Evolutionary conservation across 2,888 invertebrate genomes (phyloP).

Genomic region (Beris chalybata): DNA sequence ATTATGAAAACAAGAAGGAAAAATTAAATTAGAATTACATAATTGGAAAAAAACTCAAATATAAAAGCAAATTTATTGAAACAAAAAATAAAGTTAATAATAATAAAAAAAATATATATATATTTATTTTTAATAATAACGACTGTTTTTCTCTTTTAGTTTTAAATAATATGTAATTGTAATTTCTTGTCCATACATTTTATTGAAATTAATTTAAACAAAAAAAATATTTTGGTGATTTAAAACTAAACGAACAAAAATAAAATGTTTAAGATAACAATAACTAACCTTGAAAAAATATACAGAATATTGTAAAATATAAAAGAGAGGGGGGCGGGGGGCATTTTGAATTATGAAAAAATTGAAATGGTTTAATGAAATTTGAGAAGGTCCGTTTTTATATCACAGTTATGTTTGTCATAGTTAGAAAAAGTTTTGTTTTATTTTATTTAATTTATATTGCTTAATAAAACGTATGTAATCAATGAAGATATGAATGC

Average conservation of each 20-base stretch:
- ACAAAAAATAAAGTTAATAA: too few species aligned
- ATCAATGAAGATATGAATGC: too few species aligned
- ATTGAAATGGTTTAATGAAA: constrained; percentile 12
- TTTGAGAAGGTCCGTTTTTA: constrained; percentile 27
- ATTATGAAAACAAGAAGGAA: too few species aligned
- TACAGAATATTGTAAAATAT: constrained; percentile 5
- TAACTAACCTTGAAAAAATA: constrained; percentile 25
- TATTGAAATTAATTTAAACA: too few species aligned
- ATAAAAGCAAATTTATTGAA: too few species aligned
- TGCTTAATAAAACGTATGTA: too few species aligned
- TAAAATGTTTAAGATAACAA: background rate
- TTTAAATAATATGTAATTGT: background rate
- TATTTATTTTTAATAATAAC: constrained; percentile 18
- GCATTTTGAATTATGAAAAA: constrained; percentile 1
- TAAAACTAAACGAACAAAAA: too few species aligned
- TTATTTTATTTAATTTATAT: too few species aligned
- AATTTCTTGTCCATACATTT: constrained; percentile 1
- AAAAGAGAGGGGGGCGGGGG: background rate
- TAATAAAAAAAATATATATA: background rate
- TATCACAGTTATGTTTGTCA: constrained; percentile 32
- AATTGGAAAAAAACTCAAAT: too few species aligned
- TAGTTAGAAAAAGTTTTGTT: constrained; percentile 6
- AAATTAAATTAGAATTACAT: too few species aligned
- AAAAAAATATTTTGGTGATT: too few species aligned
- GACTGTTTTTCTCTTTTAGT: constrained; percentile 21